These are phyloP conservation scores for Platysteira castanea DNA, from an alignment of 2,113 vertebrate species.

Conservation along the genomic window DNA sequence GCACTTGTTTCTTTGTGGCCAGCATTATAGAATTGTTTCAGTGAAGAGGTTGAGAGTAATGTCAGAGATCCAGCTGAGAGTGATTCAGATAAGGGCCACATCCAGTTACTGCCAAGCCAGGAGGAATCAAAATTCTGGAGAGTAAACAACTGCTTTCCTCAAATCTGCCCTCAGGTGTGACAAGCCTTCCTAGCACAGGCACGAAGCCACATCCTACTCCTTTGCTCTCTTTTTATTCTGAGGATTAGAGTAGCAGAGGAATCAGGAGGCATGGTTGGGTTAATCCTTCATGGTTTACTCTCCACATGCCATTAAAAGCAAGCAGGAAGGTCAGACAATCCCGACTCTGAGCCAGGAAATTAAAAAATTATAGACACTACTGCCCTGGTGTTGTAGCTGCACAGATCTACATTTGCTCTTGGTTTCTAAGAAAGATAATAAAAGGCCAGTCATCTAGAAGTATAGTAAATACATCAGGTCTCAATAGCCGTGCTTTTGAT, in stretches of 20 bases:
- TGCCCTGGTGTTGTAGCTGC: background rate
- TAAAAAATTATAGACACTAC: background rate
- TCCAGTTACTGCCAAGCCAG: background rate
- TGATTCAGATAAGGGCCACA: background rate
- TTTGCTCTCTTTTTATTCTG: background rate
- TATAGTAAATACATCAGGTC: background rate
- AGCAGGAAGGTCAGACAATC: background rate
- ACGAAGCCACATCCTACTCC: background rate
- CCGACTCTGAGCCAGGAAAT: background rate
- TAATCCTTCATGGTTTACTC: background rate
- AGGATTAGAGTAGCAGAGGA: background rate
- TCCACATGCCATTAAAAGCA: background rate
- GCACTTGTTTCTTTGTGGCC: background rate
- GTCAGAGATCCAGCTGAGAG: background rate
- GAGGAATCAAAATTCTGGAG: background rate
- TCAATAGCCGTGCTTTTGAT: background rate
- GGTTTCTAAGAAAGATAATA: background rate
- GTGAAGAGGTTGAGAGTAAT: background rate
- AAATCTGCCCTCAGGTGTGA: background rate
- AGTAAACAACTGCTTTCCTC: background rate
- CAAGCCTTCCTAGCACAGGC: background rate
- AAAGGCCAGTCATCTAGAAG: background rate
- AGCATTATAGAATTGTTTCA: background rate
- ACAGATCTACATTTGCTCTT: background rate
- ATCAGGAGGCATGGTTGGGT: background rate